A percentile compares a stretch with the other conserved stretches of the same genome.
Conservation (phyloP, 2,113 vertebrate species). For the Leptocoma aspasia region DNA sequence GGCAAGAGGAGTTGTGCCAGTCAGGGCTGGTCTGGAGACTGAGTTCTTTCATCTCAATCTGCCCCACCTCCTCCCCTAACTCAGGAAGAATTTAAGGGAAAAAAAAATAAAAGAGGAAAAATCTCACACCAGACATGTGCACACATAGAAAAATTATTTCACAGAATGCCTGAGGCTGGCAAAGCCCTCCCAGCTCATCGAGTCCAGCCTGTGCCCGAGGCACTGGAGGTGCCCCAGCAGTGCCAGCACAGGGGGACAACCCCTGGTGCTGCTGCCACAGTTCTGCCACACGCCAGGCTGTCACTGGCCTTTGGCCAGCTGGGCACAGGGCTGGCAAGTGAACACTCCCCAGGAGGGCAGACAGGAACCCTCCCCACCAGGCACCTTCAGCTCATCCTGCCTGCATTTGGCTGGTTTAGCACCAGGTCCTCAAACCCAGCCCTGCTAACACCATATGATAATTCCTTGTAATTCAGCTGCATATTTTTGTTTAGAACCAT, state of each 20-base stretch:
- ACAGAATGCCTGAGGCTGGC: accelerated
- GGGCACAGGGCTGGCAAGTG: not conserved
- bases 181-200: accelerated
- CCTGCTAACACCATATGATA: accelerated
- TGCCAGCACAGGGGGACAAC: not conserved
- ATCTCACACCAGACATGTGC: not conserved
- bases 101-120: too few species aligned
- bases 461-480: not conserved
- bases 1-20: not conserved
- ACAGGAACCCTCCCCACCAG: not conserved
- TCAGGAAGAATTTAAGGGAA: not conserved
- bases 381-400: accelerated
- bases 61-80: not conserved
- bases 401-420: not conserved
- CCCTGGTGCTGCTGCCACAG: not conserved
- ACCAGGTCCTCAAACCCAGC: not conserved
- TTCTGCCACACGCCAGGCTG: not conserved
- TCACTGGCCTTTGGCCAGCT: not conserved
- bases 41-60: not conserved
- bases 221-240: not conserved
- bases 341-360: accelerated
- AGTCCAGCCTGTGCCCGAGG: accelerated
- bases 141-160: accelerated
- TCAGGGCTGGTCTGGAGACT: not conserved
- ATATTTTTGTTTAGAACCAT: not conserved